A percentile compares a stretch with the other conserved stretches of the same genome.
Conservation (phyloP, 1,140 invertebrate genomes). For the Trachymyrmex cornetzi region DNA sequence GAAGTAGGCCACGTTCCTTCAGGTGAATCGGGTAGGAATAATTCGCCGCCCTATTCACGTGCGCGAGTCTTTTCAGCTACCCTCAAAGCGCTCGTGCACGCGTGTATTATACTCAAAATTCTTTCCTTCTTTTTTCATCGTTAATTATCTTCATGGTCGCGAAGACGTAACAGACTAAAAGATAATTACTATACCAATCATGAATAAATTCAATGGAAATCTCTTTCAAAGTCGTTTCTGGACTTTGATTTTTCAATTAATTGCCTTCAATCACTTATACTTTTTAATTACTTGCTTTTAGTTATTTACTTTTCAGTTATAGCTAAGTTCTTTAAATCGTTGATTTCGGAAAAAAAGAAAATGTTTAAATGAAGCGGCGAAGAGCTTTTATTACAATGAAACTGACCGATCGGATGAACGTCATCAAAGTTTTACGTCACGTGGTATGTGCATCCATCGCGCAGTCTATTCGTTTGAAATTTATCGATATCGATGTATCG, state of each 20-base stretch:
- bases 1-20: slow-evolving; percentile 46
- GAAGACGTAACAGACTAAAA: background rate
- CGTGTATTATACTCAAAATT: background rate
- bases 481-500: slow-evolving; percentile 44
- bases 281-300: no score
- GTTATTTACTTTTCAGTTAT: no score
- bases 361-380: background rate
- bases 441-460: background rate
- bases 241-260: background rate
- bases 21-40: slow-evolving; percentile 24
- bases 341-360: background rate
- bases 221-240: background rate
- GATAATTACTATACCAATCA: background rate
- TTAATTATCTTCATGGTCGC: slow-evolving; percentile 4
- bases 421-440: slow-evolving; percentile 22
- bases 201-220: background rate
- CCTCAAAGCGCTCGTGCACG: background rate
- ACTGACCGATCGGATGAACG: background rate
- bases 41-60: background rate
- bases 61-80: background rate
- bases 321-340: background rate
- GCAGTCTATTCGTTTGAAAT: slow-evolving; percentile 53
- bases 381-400: background rate
- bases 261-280: no score
- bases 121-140: background rate